Evolutionary conservation across 2,797 vertebrate genomes (phyloP).

Genomic region (Chaetodon trifasciatus): DNA sequence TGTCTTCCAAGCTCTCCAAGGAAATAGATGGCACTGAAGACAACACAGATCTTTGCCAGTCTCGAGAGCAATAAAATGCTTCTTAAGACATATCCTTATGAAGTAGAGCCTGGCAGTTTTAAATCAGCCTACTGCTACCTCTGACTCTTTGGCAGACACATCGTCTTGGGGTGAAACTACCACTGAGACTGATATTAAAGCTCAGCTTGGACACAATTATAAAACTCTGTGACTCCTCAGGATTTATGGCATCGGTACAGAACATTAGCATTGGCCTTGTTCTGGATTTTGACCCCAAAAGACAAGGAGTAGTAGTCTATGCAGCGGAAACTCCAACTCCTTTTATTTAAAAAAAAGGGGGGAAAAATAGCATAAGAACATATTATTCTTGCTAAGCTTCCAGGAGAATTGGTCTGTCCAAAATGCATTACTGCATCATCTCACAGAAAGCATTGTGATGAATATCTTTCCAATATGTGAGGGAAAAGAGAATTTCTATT

Average conservation of each 20-base stretch:
- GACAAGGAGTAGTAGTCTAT: slow-evolving; percentile 1
- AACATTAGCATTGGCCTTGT: slow-evolving; percentile 21
- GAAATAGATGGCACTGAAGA: neutral
- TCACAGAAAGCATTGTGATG: slow-evolving; percentile 64
- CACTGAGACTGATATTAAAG: slow-evolving; percentile 42
- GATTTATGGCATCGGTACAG: slow-evolving; percentile 12
- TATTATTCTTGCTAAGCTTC: slow-evolving; percentile 64
- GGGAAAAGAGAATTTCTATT: slow-evolving; percentile 71
- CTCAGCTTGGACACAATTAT: slow-evolving; percentile 30
- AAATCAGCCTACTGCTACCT: slow-evolving; percentile 24
- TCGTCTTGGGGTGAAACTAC: slow-evolving; percentile 33
- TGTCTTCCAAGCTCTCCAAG: slow-evolving; percentile 31
- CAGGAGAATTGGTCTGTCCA: slow-evolving; percentile 66
- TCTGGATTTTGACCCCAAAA: slow-evolving; percentile 37
- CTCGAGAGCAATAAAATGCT: slow-evolving; percentile 56
- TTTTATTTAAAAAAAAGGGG: slow-evolving; percentile 17
- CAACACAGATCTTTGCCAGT: slow-evolving; percentile 3
- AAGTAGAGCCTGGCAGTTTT: slow-evolving; percentile 16
- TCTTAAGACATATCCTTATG: slow-evolving; percentile 28
- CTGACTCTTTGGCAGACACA: slow-evolving; percentile 28
- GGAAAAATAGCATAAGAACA: slow-evolving; percentile 30
- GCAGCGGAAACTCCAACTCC: slow-evolving; percentile 18
- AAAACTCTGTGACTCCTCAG: slow-evolving; percentile 20
- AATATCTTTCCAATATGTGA: slow-evolving; percentile 76
- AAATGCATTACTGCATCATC: slow-evolving; percentile 72